Conservation (phyloP, 2,888 invertebrate genomes). For the Cataglyphis rosenhaueri region DNA sequence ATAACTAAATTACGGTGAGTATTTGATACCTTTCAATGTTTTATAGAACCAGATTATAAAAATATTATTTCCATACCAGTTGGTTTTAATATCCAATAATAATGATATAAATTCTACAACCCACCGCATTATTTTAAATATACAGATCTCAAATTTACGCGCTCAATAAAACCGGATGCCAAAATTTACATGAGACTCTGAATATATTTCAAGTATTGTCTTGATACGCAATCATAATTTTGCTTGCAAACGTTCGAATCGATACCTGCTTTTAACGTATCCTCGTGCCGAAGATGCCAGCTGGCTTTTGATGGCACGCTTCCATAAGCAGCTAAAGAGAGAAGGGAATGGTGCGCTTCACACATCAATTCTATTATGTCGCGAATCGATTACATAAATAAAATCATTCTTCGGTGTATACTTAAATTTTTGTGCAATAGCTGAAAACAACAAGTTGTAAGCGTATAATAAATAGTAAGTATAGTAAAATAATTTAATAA, state of each 20-base stretch:
- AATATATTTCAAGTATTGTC: slow-evolving; percentile 12
- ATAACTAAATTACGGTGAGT: slow-evolving; percentile 49
- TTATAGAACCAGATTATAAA: slow-evolving; percentile 50
- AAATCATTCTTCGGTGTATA: neutral
- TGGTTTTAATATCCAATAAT: slow-evolving; percentile 34
- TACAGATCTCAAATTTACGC: neutral
- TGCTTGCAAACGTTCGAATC: slow-evolving; percentile 42
- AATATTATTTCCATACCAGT: slow-evolving; percentile 31
- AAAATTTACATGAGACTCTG: neutral
- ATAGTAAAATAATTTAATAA: neutral
- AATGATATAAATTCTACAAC: slow-evolving; percentile 10
- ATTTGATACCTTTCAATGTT: slow-evolving; percentile 30
- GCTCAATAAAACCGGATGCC: neutral
- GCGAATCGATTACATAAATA: slow-evolving; percentile 58
- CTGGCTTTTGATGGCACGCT: slow-evolving; percentile 78
- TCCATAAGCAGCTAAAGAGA: slow-evolving; percentile 66
- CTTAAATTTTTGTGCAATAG: neutral
- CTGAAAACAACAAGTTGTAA: neutral
- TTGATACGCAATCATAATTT: slow-evolving; percentile 48
- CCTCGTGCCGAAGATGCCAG: slow-evolving; percentile 65
- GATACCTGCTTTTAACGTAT: slow-evolving; percentile 68
- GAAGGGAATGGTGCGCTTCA: slow-evolving; percentile 67
- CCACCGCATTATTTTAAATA: neutral
- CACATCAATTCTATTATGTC: slow-evolving; percentile 63
- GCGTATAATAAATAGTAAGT: neutral